Evolutionary conservation across 2,113 vertebrate species (phyloP), one percentile per base, ranked within the genome.

Genomic region (Eupsittula cactorum): DNA sequence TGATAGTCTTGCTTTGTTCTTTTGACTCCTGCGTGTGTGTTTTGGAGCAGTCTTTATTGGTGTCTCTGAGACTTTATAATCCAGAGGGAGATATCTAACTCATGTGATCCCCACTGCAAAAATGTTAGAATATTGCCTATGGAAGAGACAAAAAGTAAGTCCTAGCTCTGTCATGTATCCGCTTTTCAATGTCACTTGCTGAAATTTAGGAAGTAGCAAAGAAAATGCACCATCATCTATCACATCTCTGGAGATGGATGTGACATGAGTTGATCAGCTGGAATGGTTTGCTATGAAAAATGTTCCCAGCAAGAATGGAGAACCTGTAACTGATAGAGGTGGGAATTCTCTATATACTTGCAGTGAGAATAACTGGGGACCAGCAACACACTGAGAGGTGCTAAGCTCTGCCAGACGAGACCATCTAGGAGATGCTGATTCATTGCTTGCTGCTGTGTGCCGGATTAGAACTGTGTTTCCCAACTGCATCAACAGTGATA

Each of bases 121-220:
- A 80, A 53, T 4, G 17, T 31, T 35, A 35, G 37, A n/a, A 70
- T 12, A 13, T 20, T 62, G 49, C 17, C 55, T 71, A 9, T 69
- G 39, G 63, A 76, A 63, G 24, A n/a, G 28, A 16, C 10, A 37
- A 65, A 71, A 78, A 11, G 29, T 4, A 44, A 74, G 18, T 85
- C 11, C 10, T 75, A 0, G 0, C 28, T 9, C 25, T 11, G 6
- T 79, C 11, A 2, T 33, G 12, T 57, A 49, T 71, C 20, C 16
- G 12, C 11, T 67, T 68, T 50, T 39, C 49, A 70, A 11, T 16
- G 16, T 78, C 21, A 68, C 13, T 60, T 88, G 25, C 25, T 74
- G 39, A 68, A 82, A 69, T 55, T 64, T 39, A 70, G 65, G 28
- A 57, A 2, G 3, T 16, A 68, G 44, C n/a, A 47, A 76, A 71